Base-by-base conservation (phyloP, 1,140 invertebrate genomes). In the Megalopta genalis region DNA sequence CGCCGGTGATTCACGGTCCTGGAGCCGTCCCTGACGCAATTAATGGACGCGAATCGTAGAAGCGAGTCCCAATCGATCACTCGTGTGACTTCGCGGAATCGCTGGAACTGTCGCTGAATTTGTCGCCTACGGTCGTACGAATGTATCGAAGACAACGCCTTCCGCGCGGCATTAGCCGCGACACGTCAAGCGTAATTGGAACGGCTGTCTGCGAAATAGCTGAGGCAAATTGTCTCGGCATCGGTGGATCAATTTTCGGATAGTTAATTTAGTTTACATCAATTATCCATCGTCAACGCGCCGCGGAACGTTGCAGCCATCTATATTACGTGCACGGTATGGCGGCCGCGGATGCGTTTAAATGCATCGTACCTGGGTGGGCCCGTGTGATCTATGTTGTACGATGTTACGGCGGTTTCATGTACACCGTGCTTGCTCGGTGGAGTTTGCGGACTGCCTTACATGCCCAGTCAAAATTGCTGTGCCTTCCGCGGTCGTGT, bases 241-340 rank as follows among this genome's bases (percentile, higher is more conserved):
- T 32, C 12, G 46, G 4, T 0, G 8, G 54, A 64, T 77, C 76
- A 67, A 77, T 71, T n/a, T 39, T 37, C 14, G 27, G 57, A 70
- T 77, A 37, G 75, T 77, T 77, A 70, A 70, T 70, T 39, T 27
- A 21, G 42, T 63, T 77, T 69, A n/a, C n/a, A 63, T 63, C 46
- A n/a, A 77, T 77, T 77, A 62, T 32, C 42, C 49, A 7, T 6
- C 70, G 59, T 12, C 9, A 60, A 37, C 32, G 14, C 12, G 7
- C 12, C 39, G 59, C 39, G 10, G 60, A 49, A 75, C 18, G 52
- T 23, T 66, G 62, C 3, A 2, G 5, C 2, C 60, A 16, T 39
- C 37, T 66, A 23, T 6, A n/a, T 65, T 37, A 64, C 21, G 16
- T 14, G 3, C 7, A 16, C 9, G 10, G 10, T 10, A 21, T 27